Evolutionary conservation across 2,888 invertebrate species (phyloP).

Genomic region (Caenorhabditis sinica): DNA sequence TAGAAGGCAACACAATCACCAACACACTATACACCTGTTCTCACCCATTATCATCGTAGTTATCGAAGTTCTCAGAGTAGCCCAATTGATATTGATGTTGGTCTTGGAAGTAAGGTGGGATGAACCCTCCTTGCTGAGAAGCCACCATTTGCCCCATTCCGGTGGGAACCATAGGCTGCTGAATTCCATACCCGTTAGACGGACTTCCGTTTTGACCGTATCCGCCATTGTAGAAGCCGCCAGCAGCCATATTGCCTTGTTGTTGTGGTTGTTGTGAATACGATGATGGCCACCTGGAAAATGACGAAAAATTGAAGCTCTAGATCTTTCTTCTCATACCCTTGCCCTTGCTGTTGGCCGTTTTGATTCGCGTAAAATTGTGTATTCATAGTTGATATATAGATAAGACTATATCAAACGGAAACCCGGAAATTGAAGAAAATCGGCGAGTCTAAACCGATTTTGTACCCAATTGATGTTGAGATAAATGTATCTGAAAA

Average conservation of each 20-base stretch:
- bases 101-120: constrained; percentile 40
- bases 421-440: constrained; percentile 64
- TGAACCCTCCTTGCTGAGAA: constrained; percentile 46
- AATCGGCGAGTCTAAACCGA: constrained; percentile 66
- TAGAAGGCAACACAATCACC: constrained; percentile 55
- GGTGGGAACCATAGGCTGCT: constrained; percentile 38
- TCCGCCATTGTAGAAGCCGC: constrained; percentile 32
- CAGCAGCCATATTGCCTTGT: constrained; percentile 40
- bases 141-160: constrained; percentile 57
- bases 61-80: constrained; percentile 40
- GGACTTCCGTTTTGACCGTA: constrained; percentile 50
- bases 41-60: constrained; percentile 64
- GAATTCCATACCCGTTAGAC: constrained; percentile 63
- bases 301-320: not conserved
- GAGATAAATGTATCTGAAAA: constrained; percentile 62
- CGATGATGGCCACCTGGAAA: constrained; percentile 50
- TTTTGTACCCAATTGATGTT: constrained; percentile 62
- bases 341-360: constrained; percentile 51
- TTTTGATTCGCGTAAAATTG: constrained; percentile 57
- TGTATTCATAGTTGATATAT: constrained; percentile 53
- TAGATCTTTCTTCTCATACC: not conserved
- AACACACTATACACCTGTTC: constrained; percentile 61
- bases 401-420: constrained; percentile 61
- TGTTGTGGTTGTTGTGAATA: constrained; percentile 40
- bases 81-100: constrained; percentile 44